A percentile compares a stretch with the other conserved stretches of the same genome.
Conservation (phyloP, 2,888 invertebrate genomes). For the Willowsia nigromaculata region DNA sequence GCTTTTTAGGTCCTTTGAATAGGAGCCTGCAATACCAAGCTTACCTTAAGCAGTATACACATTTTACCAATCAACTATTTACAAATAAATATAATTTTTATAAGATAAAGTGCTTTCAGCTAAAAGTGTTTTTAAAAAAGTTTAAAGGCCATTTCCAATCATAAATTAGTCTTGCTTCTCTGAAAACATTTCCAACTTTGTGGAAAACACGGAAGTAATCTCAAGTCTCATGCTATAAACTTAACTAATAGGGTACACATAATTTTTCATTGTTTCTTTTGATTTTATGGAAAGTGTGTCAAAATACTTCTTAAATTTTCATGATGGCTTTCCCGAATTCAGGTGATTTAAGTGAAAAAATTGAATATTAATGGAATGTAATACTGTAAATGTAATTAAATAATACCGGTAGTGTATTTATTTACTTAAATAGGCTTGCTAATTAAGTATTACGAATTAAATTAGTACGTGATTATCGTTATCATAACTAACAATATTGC, state of each 20-base stretch:
- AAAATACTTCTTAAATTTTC: too few relatives aligned
- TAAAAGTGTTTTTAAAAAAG: background rate
- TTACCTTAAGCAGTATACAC: conserved; percentile 40
- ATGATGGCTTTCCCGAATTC: too few relatives aligned
- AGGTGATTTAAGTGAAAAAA: background rate
- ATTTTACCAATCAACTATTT: conserved; percentile 38
- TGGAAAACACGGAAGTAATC: conserved; percentile 3
- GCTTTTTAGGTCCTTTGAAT: conserved; percentile 17
- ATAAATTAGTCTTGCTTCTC: conserved; percentile 55
- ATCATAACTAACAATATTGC: conserved; percentile 35
- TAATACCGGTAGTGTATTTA: conserved; percentile 31
- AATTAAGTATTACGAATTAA: conserved; percentile 55
- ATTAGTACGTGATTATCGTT: conserved; percentile 8
- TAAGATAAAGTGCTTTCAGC: background rate
- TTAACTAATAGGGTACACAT: too few relatives aligned
- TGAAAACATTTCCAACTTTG: conserved; percentile 25
- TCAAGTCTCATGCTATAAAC: background rate
- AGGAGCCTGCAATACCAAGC: conserved; percentile 60
- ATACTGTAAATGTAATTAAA: conserved; percentile 18
- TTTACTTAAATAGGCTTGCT: conserved; percentile 62
- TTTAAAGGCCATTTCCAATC: background rate
- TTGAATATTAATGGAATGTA: background rate
- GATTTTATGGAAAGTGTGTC: too few relatives aligned
- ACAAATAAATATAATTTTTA: background rate
- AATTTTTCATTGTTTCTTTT: too few relatives aligned